Percentiles rank a stretch among this genome's conserved stretches.
These are phyloP conservation scores for Antennarius maculatus DNA, from an alignment of 2,797 vertebrate species.

Conservation along the genomic window DNA sequence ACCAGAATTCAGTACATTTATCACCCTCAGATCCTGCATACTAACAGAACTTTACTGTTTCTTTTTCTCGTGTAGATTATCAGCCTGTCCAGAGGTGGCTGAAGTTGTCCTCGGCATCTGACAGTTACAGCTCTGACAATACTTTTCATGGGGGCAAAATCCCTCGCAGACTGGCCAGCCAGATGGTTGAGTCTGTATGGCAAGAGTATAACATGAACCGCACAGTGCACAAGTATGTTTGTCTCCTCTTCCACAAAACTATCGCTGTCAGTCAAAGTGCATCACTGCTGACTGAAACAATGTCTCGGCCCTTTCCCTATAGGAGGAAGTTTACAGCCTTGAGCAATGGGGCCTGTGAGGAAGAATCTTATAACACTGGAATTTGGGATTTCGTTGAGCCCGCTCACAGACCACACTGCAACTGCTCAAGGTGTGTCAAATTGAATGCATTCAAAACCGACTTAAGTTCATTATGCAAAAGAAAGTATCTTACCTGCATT, in stretches of 20 bases:
- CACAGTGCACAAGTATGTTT: conserved; percentile 92
- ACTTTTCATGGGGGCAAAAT: conserved; percentile 93
- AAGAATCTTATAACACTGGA: conserved; percentile 88
- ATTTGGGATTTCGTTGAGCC: conserved; percentile 97
- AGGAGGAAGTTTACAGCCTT: conserved; percentile 94
- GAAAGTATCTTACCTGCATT: not conserved
- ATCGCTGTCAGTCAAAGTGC: not conserved
- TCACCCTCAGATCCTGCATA: not conserved
- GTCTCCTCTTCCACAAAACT: not conserved
- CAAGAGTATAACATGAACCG: conserved; percentile 96
- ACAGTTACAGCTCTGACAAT: conserved; percentile 89
- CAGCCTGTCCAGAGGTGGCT: conserved; percentile 92
- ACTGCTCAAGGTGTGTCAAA: conserved; percentile 88
- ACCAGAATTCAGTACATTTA: not conserved
- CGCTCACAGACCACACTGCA: conserved; percentile 90
- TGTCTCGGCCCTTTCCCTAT: conserved; percentile 13
- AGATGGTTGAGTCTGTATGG: conserved; percentile 95
- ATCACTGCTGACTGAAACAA: conserved; percentile 6
- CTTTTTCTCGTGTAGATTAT: conserved; percentile 77
- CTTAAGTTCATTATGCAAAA: not conserved
- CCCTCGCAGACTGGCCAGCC: conserved; percentile 91
- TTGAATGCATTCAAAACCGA: not conserved
- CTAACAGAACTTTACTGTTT: not conserved
- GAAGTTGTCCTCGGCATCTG: conserved; percentile 88
- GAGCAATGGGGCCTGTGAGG: conserved; percentile 90